Base-by-base conservation (phyloP, 2,888 invertebrate species). In the Archaeoteleia sp. region DNA sequence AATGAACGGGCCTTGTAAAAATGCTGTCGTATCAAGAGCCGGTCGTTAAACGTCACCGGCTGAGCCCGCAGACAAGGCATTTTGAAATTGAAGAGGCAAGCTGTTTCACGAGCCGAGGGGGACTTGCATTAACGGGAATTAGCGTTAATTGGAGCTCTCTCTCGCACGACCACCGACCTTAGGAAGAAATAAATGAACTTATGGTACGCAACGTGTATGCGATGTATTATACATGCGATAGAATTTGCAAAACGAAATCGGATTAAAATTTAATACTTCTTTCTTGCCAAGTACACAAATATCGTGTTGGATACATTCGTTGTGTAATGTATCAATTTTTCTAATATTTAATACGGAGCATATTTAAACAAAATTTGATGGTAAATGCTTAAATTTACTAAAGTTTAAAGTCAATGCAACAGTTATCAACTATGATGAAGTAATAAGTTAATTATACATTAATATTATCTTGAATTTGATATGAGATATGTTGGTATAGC, bases 91-190 rank as follows among this genome's bases (percentile, higher is more conserved):
- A 76, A 70, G 71, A 70, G 63, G 37, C 67, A 65, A 66, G 60
- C 65, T 68, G 57, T 72, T 75, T 78, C 69, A 73, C 65, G 63
- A 74, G 62, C 65, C 65, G 55, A 73, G 72, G 71, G 72, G 67
- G 70, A 71, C 68, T 72, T 70, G 71, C 77, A 83, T 83, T 83
- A 82, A 78, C 75, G 74, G 76, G 81, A 84, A 84, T 84, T 84
- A 82, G 72, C 79, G 79, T 84, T 83, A 84, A 84, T 84, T 84
- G 80, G 68, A 75, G 72, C 74, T 75, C 73, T 74, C 71, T 73
- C 70, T 71, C 54, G 53, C 67, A 53, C 53, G 65, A 65, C 65
- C 66, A 37, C 65, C 66, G 65, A 67, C 67, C 67, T 46, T 62
- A 62, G 51, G 40, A 43, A 39, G 1, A 57, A 58, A 71, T 66